Evolutionary conservation across 2,888 invertebrate genomes (phyloP).

Genomic region (Cephus spinipes): DNA sequence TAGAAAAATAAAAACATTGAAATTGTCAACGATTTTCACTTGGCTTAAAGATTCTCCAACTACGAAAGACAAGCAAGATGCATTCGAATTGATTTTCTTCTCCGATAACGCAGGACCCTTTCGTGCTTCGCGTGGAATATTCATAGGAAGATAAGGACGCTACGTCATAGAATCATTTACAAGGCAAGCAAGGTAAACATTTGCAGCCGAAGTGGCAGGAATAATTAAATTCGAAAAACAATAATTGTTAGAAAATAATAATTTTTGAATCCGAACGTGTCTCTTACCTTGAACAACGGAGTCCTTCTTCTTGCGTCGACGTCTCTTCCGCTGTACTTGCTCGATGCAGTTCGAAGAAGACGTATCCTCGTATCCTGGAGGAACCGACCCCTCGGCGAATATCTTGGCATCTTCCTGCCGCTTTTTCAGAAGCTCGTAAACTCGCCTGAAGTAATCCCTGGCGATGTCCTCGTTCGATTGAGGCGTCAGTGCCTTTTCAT

Average conservation of each 20-base stretch:
- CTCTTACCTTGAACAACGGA: background rate
- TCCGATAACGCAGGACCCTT: no score
- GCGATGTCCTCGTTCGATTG: slow-evolving; percentile 51
- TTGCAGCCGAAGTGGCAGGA: no score
- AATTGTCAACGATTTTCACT: background rate
- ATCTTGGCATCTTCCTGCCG: slow-evolving; percentile 41
- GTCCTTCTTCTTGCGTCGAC: slow-evolving; percentile 41
- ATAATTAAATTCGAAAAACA: background rate
- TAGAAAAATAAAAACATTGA: background rate
- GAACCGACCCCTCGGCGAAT: slow-evolving; percentile 28
- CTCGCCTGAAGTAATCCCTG: slow-evolving; percentile 58
- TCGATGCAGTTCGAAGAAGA: slow-evolving; percentile 49
- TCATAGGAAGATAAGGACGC: no score
- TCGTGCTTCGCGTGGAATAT: no score
- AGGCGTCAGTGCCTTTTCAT: slow-evolving; percentile 7
- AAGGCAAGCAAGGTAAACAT: no score
- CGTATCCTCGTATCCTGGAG: slow-evolving; percentile 44
- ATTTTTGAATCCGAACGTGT: background rate
- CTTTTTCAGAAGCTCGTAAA: slow-evolving; percentile 57
- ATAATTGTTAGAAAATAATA: background rate
- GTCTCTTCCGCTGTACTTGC: slow-evolving; percentile 35
- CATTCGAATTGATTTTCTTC: background rate
- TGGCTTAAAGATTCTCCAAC: background rate
- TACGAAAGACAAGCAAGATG: background rate
- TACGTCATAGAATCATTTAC: no score